Base-by-base conservation (phyloP, 2,797 vertebrate species). In the Peromyscus eremicus region DNA sequence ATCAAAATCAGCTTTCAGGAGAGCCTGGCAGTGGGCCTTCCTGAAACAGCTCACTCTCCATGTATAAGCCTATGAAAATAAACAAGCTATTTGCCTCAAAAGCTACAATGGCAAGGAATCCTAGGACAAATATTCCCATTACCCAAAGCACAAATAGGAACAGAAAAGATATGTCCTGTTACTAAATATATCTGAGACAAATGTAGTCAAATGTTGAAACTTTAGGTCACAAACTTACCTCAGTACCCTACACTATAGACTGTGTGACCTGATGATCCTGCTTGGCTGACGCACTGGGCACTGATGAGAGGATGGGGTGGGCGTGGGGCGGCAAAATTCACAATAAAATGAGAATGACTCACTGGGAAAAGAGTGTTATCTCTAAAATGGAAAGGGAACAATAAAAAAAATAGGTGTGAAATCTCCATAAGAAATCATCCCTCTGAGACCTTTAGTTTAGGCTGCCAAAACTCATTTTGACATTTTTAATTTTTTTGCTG, bases 181-280 rank as follows among this genome's bases (percentile, higher is more conserved):
- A 12, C 10, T 29, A 32, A 57, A 29, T 12, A 29, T 46, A 7
- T 16, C 17, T 43, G 23, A 60, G 68, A 2, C 3, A 2, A 17
- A 46, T 40, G 2, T 64, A 23, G 1, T 14, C 5, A 75, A 75
- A 37, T 40, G 49, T 10, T 66, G 76, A 64, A 75, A 3, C 57
- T 21, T 60, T 73, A 52, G 6, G 12, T 23, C 34, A 49, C 5
- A 34, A 29, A 46, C 62, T 13, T 62, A 4, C 12, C 37, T 37
- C 0, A 34, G 3, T 11, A 0, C 12, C 37, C 7, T 40, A 57
- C 0, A 6, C 8, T 70, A 9, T 1, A 55, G 12, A 14, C 34
- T 68, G 5, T 14, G 2, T 73, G 52, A 46, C 5, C 25, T 81
- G 40, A 27, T 64, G 17, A 29, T 25, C 5, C 37, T 34, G 16